phyloP scores from a whole-genome alignment of 2,113 vertebrate species.

The Tenebrosternarchus preto region DNA sequence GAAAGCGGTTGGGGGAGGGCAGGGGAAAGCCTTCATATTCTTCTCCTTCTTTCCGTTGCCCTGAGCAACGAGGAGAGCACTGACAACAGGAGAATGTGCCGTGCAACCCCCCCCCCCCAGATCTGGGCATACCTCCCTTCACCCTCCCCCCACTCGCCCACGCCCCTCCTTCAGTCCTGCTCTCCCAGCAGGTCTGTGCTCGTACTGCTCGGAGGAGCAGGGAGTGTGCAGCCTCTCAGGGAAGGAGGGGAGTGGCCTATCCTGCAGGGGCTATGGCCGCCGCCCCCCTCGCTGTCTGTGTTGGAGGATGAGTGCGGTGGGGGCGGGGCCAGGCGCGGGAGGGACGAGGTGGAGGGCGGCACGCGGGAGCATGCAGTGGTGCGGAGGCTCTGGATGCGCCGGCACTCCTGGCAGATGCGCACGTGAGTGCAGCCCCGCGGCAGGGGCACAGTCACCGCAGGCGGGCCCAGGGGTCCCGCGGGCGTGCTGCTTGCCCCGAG shows the following conservation, averaged over 20 bases:
- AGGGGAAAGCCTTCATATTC: constrained; percentile 15
- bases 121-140: background rate
- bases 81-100: background rate
- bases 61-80: background rate
- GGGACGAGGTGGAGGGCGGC: constrained; percentile 61
- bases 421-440: constrained; percentile 74
- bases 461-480: constrained; percentile 63
- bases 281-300: constrained; percentile 65
- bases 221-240: constrained; percentile 70
- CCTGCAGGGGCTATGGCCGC: constrained; percentile 76
- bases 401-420: constrained; percentile 84
- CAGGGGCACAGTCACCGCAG: constrained; percentile 56
- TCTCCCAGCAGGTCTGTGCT: constrained; percentile 71
- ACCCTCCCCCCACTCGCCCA: background rate
- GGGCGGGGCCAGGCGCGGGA: constrained; percentile 62
- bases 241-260: constrained; percentile 65
- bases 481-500: constrained; percentile 72
- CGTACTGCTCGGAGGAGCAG: constrained; percentile 84
- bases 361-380: constrained; percentile 67
- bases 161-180: constrained; percentile 64
- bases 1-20: constrained; percentile 13
- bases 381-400: constrained; percentile 86
- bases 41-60: constrained; percentile 21
- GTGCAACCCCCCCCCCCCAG: background rate
- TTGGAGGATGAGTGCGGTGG: constrained; percentile 63